Evolutionary conservation across 2,797 vertebrate species (phyloP).

Genomic region (Rhinophrynus dorsalis): DNA sequence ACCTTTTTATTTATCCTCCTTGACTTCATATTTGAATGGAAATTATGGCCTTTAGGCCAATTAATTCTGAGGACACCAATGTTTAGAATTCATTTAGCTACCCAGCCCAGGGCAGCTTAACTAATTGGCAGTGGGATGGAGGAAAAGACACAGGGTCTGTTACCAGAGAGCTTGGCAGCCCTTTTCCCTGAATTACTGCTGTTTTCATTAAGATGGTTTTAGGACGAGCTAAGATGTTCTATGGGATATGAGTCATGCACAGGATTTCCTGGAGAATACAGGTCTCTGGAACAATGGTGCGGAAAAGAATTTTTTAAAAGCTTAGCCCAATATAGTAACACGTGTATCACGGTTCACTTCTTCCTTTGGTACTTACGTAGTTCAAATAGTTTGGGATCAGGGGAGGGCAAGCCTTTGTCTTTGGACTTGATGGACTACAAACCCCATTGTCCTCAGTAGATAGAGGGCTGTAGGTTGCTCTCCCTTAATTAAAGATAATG

Average conservation of each 20-base stretch:
- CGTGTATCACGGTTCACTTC: not conserved
- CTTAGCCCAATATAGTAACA: not conserved
- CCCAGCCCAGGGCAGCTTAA: not conserved
- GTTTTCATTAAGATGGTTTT: not conserved
- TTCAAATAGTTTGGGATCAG: not conserved
- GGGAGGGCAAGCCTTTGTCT: too few relatives aligned
- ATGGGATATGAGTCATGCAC: conserved; percentile 21
- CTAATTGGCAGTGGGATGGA: not conserved
- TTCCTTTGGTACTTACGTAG: not conserved
- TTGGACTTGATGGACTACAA: too few relatives aligned
- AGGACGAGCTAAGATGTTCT: too few relatives aligned
- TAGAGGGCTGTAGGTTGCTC: too few relatives aligned
- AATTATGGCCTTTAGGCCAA: not conserved
- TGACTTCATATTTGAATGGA: not conserved
- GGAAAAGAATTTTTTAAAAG: not conserved
- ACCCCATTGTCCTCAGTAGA: too few relatives aligned
- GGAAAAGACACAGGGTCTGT: not conserved
- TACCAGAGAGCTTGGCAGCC: not conserved
- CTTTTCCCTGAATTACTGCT: not conserved
- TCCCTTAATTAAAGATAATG: too few relatives aligned
- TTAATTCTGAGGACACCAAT: not conserved
- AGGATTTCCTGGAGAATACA: conserved; percentile 21
- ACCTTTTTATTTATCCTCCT: not conserved
- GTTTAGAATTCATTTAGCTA: conserved; percentile 8
- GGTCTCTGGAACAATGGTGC: not conserved